A percentile compares a stretch with the other conserved stretches of the same genome.
phyloP scores from a whole-genome alignment of 2,888 invertebrate genomes.

The Charanyca ferruginea region DNA sequence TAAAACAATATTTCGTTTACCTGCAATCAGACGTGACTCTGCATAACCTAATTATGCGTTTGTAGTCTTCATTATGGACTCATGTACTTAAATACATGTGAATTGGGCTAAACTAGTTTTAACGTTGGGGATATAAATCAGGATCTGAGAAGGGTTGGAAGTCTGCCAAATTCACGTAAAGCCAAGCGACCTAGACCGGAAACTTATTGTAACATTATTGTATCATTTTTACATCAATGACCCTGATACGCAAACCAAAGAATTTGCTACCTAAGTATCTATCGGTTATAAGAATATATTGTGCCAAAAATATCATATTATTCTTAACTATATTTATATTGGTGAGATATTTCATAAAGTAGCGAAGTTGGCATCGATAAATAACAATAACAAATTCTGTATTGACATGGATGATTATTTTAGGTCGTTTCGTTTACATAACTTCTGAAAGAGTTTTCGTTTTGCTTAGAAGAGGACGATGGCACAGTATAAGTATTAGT shows the following conservation, averaged over 20 bases:
- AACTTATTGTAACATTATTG: constrained; percentile 56
- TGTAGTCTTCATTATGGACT: neutral
- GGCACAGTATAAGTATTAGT: too few relatives aligned
- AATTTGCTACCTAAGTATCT: neutral
- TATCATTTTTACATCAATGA: constrained; percentile 49
- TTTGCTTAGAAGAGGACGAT: constrained; percentile 2
- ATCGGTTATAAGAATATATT: constrained; percentile 20
- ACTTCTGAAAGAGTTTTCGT: constrained; percentile 23
- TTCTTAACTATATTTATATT: constrained; percentile 30
- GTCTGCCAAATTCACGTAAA: constrained; percentile 65
- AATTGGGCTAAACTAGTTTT: constrained; percentile 38
- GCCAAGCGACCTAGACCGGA: constrained; percentile 53
- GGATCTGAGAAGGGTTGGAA: constrained; percentile 58
- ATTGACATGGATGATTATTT: constrained; percentile 45
- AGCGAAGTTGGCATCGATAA: constrained; percentile 42
- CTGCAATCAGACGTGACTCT: neutral
- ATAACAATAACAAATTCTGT: constrained; percentile 53
- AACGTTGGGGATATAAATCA: constrained; percentile 56
- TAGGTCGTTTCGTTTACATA: constrained; percentile 35
- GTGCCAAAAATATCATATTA: constrained; percentile 30
- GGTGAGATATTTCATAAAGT: constrained; percentile 40
- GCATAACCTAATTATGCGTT: neutral
- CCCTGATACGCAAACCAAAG: constrained; percentile 10
- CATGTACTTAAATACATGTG: neutral
- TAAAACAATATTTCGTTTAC: neutral